Base-by-base conservation (phyloP, 2,888 invertebrate species). In the Melanotus villosus region DNA sequence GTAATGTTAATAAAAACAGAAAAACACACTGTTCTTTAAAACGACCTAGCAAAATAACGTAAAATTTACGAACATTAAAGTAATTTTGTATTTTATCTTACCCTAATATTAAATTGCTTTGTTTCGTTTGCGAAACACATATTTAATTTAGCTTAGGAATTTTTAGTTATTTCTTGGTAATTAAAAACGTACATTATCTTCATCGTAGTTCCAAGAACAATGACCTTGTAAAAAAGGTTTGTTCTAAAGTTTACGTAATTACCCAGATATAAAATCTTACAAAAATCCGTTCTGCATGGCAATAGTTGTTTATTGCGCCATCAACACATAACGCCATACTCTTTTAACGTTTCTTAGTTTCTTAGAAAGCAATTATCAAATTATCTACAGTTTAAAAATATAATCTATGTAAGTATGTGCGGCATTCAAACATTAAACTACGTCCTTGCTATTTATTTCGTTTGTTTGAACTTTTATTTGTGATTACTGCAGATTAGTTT, bases 361-460 rank as follows among this genome's bases (percentile, higher is more conserved):
- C 50, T 50, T 50, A 50, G 50, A 50, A 50, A 23, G 12, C 50
- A 50, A 50, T 50, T 30, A 50, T 50, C 50, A 16, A 50, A 50
- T 50, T 50, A 50, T 50, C 50, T 50, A 26, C 12, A 50, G 50
- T 12, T 34, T 34, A n/a, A n/a, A 34, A 34, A 34, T 34, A 34
- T 3, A n/a, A 12, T 34, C 34, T 34, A 34, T 0, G 34, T n/a
- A n/a, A 34, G n/a, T 12, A 34, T 34, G 34, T 34, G 5, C 12
- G 2, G 34, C n/a, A 34, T 12, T n/a, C n/a, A n/a, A n/a, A n/a
- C n/a, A n/a, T n/a, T n/a, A n/a, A n/a, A n/a, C n/a, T n/a, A n/a
- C n/a, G n/a, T n/a, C n/a, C n/a, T n/a, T n/a, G n/a, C n/a, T n/a
- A n/a, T n/a, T 34, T 32, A 34, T 34, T 34, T 34, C n/a, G n/a